Percentiles rank a stretch among this genome's conserved stretches.
phyloP scores from a whole-genome alignment of 64 coral and sea anemone genomes.

The Pachyseris speciosa region DNA sequence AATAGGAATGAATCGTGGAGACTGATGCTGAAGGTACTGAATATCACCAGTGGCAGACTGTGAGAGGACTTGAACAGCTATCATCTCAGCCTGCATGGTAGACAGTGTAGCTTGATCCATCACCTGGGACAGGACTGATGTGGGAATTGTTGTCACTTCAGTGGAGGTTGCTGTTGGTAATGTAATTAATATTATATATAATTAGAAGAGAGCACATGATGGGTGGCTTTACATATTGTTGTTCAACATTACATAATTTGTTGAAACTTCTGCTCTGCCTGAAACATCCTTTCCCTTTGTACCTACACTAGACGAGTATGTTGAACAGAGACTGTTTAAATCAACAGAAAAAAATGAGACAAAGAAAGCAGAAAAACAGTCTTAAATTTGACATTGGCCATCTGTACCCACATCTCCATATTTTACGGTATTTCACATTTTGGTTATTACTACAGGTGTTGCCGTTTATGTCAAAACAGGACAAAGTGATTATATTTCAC shows the following conservation, averaged over 20 bases:
- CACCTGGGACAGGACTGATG: constrained; percentile 89
- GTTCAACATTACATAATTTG: no score
- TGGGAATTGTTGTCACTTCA: constrained; percentile 87
- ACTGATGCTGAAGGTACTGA: constrained; percentile 94
- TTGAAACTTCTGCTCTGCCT: background rate
- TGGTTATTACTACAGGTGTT: no score
- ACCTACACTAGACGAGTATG: no score
- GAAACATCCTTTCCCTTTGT: no score
- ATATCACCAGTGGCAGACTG: constrained; percentile 97
- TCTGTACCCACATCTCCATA: no score
- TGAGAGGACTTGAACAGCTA: constrained; percentile 97
- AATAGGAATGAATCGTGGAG: constrained; percentile 89
- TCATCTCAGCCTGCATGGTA: constrained; percentile 99
- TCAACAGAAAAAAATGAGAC: no score
- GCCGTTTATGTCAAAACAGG: no score
- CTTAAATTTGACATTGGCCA: no score
- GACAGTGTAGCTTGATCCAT: constrained; percentile 95
- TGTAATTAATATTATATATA: background rate
- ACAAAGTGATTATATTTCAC: background rate
- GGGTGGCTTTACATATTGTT: no score
- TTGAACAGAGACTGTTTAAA: no score
- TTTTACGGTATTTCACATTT: background rate
- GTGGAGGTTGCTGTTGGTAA: constrained; percentile 37
- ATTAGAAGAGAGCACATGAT: no score
- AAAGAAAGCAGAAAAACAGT: no score